Conservation (phyloP, 2,113 vertebrate genomes). For the Rhinolophus sinicus region DNA sequence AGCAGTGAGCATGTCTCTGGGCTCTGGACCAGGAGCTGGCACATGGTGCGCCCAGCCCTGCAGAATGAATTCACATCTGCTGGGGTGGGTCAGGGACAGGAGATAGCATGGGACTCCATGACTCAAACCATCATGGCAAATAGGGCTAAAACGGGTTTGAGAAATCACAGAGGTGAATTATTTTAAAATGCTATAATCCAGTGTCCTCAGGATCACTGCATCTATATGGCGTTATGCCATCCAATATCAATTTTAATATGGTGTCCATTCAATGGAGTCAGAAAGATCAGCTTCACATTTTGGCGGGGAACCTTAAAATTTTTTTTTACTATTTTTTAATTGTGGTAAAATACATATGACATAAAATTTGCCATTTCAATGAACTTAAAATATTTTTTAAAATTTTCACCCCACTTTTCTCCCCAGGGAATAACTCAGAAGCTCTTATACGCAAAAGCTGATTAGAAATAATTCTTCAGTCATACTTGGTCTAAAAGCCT, state of each 20-base stretch:
- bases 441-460: background rate
- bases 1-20: accelerated
- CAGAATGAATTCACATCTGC: background rate
- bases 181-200: background rate
- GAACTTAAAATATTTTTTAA: background rate
- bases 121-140: background rate
- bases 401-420: background rate
- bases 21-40: accelerated
- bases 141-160: background rate
- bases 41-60: accelerated
- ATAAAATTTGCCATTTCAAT: conserved; percentile 12
- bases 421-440: background rate
- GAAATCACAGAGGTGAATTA: background rate
- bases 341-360: background rate
- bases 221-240: no score
- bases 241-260: background rate
- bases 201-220: background rate
- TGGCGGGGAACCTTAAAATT: background rate
- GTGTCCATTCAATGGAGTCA: no score
- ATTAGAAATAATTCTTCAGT: background rate
- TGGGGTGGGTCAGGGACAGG: accelerated
- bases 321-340: background rate
- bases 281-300: background rate
- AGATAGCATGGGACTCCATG: background rate
- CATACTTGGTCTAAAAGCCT: background rate